Percentiles rank a stretch among this genome's conserved stretches.
Conservation (phyloP, 2,888 invertebrate species). For the Aricia artaxerxes region DNA sequence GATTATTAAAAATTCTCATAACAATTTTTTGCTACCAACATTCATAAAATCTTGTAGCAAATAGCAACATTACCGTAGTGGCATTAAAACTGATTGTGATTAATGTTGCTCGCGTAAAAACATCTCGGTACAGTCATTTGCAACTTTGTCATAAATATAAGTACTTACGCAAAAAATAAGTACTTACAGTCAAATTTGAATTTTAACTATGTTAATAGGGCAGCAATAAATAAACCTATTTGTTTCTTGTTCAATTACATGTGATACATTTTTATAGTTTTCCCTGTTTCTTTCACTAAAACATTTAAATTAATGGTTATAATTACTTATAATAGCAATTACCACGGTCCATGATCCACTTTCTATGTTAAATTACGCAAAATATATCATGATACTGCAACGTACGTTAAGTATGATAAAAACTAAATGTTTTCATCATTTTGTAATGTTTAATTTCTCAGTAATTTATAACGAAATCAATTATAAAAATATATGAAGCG, state of each 20-base stretch:
- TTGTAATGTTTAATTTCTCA: slow-evolving; percentile 18
- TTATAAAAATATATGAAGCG: slow-evolving; percentile 18
- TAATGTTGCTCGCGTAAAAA: slow-evolving; percentile 18
- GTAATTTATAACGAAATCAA: slow-evolving; percentile 15
- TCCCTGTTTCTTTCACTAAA: neutral
- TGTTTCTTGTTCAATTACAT: slow-evolving; percentile 40
- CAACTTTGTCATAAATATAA: neutral
- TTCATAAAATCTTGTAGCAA: neutral
- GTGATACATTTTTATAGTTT: neutral
- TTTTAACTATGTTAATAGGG: neutral
- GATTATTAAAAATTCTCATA: neutral
- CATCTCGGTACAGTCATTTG: slow-evolving; percentile 1
- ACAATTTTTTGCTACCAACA: neutral
- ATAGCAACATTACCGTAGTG: slow-evolving; percentile 5
- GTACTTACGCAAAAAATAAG: slow-evolving; percentile 17
- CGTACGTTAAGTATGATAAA: slow-evolving; percentile 6
- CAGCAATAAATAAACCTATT: slow-evolving; percentile 32
- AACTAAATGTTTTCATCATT: slow-evolving; percentile 10
- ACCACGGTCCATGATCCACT: slow-evolving; percentile 1
- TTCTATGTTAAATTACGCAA: slow-evolving; percentile 22
- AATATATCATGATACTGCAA: neutral
- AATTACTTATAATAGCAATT: neutral
- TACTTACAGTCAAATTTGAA: slow-evolving; percentile 3
- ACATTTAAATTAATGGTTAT: neutral
- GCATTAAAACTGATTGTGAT: slow-evolving; percentile 27